phyloP scores from a whole-genome alignment of 2,797 vertebrate genomes.

The Clamator glandarius region DNA sequence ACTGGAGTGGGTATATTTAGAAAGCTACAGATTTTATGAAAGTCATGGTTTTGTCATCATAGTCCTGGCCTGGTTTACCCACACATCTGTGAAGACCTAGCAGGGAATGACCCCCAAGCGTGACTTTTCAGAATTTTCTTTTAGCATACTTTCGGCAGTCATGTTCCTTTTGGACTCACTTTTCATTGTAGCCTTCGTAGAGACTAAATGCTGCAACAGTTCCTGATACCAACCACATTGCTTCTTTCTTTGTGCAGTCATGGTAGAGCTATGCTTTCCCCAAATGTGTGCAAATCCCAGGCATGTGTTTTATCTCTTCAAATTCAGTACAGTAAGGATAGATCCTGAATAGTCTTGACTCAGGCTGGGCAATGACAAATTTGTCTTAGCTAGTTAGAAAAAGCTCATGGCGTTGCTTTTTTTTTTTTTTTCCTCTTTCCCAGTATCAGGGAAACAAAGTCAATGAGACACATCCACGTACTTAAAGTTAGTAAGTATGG shows the following conservation, averaged over 20 bases:
- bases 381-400: constrained; percentile 37
- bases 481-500: neutral
- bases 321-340: neutral
- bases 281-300: neutral
- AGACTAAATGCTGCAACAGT: neutral
- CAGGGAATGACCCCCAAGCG: neutral
- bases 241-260: neutral
- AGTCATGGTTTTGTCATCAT: neutral
- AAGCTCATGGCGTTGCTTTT: constrained; percentile 12
- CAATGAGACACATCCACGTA: constrained; percentile 15
- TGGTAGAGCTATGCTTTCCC: neutral
- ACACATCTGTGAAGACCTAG: neutral
- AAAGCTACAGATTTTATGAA: neutral
- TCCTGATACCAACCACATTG: neutral
- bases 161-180: neutral
- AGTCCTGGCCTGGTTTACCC: neutral
- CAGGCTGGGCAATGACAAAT: neutral
- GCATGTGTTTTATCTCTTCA: constrained; percentile 19
- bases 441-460: constrained; percentile 37
- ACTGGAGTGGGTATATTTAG: neutral
- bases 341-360: constrained; percentile 7
- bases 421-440: neutral
- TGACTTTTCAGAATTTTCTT: neutral
- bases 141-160: neutral
- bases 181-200: neutral